Conservation (phyloP, 2,113 vertebrate species). For the Thymallus thymallus region DNA sequence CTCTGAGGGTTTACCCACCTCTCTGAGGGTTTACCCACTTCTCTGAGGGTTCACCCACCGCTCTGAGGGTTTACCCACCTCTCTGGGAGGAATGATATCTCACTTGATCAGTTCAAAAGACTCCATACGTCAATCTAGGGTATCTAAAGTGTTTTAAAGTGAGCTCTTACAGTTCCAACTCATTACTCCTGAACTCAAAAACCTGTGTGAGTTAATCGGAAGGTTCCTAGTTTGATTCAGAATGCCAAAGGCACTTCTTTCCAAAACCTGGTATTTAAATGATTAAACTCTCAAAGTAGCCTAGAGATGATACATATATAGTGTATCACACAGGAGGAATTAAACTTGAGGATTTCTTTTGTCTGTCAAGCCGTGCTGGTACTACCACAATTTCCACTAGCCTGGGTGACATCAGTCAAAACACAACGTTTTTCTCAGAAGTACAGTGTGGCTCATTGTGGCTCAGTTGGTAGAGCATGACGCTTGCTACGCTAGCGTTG, state of each 20-base stretch:
- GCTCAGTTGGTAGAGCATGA: no score
- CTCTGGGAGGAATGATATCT: no score
- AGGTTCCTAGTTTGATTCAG: background rate
- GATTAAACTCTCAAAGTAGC: slow-evolving; percentile 7
- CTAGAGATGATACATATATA: background rate
- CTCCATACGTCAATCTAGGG: no score
- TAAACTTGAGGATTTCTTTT: no score
- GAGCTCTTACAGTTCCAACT: slow-evolving; percentile 11
- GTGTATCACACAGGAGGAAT: background rate
- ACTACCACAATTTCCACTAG: no score
- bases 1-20: background rate
- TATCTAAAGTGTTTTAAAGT: background rate
- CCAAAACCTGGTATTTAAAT: background rate
- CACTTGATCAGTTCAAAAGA: no score
- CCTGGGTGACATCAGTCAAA: no score
- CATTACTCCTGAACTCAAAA: background rate
- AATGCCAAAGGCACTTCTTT: slow-evolving; percentile 5
- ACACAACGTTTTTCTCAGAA: no score
- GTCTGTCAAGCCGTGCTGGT: no score
- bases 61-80: background rate
- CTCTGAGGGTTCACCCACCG: background rate
- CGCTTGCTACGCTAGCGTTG: no score
- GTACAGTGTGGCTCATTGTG: no score
- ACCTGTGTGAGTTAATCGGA: background rate
- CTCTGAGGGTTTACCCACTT: no score